A percentile compares a stretch with the other conserved stretches of the same genome.
These are phyloP conservation scores for Gasterosteus aculeatus DNA, from an alignment of 2,113 vertebrate species.

Conservation along the genomic window DNA sequence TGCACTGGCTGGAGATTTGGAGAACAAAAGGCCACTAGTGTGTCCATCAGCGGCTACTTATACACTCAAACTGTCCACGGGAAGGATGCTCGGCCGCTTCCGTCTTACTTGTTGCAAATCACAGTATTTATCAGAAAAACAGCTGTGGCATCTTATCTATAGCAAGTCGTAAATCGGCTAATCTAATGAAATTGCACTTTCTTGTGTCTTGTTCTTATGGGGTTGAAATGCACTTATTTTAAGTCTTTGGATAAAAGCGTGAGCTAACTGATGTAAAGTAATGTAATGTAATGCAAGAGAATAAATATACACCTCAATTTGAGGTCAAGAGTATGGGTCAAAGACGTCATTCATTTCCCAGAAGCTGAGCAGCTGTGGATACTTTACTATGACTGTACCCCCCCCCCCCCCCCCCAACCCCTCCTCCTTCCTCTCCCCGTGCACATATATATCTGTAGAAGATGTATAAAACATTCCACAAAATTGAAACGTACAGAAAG, in stretches of 20 bases:
- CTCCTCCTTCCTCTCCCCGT: no score
- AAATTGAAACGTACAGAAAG: background rate
- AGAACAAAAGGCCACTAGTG: conserved; percentile 44
- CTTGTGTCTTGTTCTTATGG: background rate
- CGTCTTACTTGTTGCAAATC: conserved; percentile 50
- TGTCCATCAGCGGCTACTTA: conserved; percentile 55
- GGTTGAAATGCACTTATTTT: no score
- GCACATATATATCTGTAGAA: conserved; percentile 13
- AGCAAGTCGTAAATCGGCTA: no score
- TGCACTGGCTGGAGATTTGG: conserved; percentile 44
- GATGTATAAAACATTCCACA: conserved; percentile 10
- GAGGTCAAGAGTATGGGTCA: conserved; percentile 19
- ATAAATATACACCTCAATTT: conserved; percentile 43
- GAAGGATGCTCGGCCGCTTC: conserved; percentile 28
- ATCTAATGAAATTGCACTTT: no score
- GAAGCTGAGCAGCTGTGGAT: conserved; percentile 53
- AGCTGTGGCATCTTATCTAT: conserved; percentile 43
- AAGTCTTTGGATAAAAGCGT: no score
- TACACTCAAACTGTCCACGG: conserved; percentile 45
- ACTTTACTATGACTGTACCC: conserved; percentile 39
- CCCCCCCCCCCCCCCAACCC: no score
- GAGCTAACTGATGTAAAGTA: no score
- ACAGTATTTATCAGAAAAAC: conserved; percentile 50
- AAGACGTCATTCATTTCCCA: conserved; percentile 38
- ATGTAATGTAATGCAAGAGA: conserved; percentile 1